These are phyloP conservation scores for Gopherus evgoodei DNA, from an alignment of 2,113 vertebrate genomes.

Conservation along the genomic window DNA sequence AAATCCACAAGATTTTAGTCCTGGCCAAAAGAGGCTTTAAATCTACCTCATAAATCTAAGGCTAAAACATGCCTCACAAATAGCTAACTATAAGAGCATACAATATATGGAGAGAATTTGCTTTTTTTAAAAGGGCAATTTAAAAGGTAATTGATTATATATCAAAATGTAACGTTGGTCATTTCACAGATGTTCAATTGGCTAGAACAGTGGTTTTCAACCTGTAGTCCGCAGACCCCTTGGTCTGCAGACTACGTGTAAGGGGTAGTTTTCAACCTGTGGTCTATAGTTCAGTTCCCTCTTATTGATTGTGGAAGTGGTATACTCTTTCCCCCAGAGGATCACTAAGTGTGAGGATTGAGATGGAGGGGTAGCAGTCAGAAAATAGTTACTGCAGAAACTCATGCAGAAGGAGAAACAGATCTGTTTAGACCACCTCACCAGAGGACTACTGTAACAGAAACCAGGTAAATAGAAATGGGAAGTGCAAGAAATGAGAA, in stretches of 20 bases:
- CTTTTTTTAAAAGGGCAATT: background rate
- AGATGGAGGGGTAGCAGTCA: background rate
- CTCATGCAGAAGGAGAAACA: fast-evolving
- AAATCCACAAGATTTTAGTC: background rate
- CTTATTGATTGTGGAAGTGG: fast-evolving
- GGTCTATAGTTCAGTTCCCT: background rate
- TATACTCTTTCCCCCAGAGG: background rate
- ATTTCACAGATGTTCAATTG: background rate
- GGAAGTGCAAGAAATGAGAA: background rate
- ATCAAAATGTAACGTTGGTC: background rate
- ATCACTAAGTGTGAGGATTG: fast-evolving
- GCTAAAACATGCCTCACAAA: background rate
- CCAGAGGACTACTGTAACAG: background rate
- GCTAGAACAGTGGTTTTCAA: background rate
- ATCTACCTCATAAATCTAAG: background rate
- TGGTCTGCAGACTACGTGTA: background rate
- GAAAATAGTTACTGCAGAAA: background rate
- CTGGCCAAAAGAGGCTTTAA: background rate
- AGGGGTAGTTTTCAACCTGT: background rate
- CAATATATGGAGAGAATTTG: background rate
- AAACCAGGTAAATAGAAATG: fast-evolving
- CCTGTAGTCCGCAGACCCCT: background rate
- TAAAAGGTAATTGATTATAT: background rate
- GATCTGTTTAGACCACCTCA: background rate
- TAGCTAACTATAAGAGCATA: background rate